phyloP scores from a whole-genome alignment of 2,797 vertebrate species.

The Poeciliopsis turneri region DNA sequence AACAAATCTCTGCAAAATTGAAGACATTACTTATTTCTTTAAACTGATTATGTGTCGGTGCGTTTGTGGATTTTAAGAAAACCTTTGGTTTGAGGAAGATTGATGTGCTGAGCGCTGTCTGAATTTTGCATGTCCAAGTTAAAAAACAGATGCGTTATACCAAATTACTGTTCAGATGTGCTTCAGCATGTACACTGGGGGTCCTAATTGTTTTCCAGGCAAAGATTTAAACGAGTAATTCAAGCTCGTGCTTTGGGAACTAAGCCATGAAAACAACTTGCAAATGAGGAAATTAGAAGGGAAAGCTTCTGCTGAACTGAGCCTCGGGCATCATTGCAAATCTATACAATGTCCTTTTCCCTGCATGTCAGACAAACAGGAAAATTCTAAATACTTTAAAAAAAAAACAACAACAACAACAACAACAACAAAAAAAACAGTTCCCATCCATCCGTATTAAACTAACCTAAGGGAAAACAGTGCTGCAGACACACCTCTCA shows the following conservation, averaged over 20 bases:
- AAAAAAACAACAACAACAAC: no score
- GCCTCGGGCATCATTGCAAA: conserved; percentile 16
- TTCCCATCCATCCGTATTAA: neutral
- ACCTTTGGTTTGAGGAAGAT: neutral
- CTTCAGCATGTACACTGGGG: conserved; percentile 31
- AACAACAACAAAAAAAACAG: conserved; percentile 5
- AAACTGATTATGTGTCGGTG: neutral
- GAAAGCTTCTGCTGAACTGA: conserved; percentile 29
- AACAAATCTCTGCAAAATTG: neutral
- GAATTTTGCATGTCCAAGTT: conserved; percentile 15
- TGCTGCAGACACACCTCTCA: neutral
- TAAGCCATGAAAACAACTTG: conserved; percentile 41
- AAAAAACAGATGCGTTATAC: conserved; percentile 15
- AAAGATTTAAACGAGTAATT: conserved; percentile 42
- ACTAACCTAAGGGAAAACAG: conserved; percentile 2
- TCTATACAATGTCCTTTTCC: conserved; percentile 13
- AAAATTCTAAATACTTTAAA: conserved; percentile 16
- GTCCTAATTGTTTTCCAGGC: conserved; percentile 44
- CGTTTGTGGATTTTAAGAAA: neutral
- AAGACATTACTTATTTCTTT: neutral
- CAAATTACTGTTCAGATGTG: conserved; percentile 23
- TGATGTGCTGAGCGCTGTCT: neutral
- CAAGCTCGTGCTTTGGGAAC: conserved; percentile 37
- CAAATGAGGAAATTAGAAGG: conserved; percentile 43
- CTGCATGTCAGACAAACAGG: conserved; percentile 15